Conservation (phyloP, 2,888 invertebrate species). For the Spatulosminthurus flaviceps region DNA sequence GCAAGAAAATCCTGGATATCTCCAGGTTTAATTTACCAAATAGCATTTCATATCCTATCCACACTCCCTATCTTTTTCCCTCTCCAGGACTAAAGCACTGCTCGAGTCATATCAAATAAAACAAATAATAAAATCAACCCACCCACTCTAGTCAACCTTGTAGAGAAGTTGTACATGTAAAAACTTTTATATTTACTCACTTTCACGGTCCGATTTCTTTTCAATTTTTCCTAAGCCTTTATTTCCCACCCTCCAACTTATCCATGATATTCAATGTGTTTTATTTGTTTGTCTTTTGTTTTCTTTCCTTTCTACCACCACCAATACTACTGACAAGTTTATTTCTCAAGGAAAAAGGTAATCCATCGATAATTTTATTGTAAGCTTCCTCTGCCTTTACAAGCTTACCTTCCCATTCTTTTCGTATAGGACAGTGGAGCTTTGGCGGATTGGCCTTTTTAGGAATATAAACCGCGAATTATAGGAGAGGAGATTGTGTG, state of each 20-base stretch:
- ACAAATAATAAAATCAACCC: slow-evolving; percentile 60
- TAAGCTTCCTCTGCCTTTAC: too few species aligned
- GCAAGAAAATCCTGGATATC: background rate
- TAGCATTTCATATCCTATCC: slow-evolving; percentile 57
- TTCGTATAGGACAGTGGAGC: too few species aligned
- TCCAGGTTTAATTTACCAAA: slow-evolving; percentile 59
- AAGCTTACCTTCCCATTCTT: too few species aligned
- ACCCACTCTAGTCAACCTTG: slow-evolving; percentile 51
- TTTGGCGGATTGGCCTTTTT: background rate
- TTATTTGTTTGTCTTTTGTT: background rate
- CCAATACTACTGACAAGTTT: too few species aligned
- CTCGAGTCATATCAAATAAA: slow-evolving; percentile 56
- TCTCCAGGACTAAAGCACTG: too few species aligned
- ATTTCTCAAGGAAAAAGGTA: too few species aligned
- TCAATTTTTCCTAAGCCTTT: slow-evolving; percentile 29
- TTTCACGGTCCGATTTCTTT: slow-evolving; percentile 28
- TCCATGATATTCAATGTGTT: background rate
- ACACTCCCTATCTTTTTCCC: too few species aligned
- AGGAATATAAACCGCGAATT: background rate
- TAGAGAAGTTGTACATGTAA: background rate
- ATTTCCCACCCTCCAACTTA: background rate
- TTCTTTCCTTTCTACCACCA: background rate
- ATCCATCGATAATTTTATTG: too few species aligned
- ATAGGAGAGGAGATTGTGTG: background rate
- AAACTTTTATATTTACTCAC: slow-evolving; percentile 30